Conservation (phyloP, 2,113 vertebrate species). For the Platichthys stellatus region DNA sequence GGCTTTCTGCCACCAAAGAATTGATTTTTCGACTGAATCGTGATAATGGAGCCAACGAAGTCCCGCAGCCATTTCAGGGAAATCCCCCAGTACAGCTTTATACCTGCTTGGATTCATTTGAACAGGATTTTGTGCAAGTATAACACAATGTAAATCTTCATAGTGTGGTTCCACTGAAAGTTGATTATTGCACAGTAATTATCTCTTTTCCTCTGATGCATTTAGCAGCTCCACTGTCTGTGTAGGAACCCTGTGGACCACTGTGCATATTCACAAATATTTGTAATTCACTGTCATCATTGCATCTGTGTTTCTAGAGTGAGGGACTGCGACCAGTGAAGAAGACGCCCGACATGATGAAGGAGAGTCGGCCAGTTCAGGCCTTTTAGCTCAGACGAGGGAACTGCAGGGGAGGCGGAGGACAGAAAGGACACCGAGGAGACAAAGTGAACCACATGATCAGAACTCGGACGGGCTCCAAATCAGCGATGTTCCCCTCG, state of each 20-base stretch:
- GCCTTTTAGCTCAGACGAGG: constrained; percentile 34
- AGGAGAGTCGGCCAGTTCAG: constrained; percentile 6
- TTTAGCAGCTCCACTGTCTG: too few species aligned
- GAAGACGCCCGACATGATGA: constrained; percentile 30
- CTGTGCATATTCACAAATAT: not conserved
- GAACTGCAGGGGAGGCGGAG: constrained; percentile 42
- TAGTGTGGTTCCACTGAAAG: too few species aligned
- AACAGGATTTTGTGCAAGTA: not conserved
- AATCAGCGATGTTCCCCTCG: constrained; percentile 65
- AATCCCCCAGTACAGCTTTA: too few species aligned
- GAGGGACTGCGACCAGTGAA: constrained; percentile 12
- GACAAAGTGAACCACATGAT: constrained; percentile 58
- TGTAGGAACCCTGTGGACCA: too few species aligned
- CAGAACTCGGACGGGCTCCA: constrained; percentile 51
- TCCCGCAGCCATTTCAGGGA: too few species aligned
- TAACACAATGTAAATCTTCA: not conserved
- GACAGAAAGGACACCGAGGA: constrained; percentile 23
- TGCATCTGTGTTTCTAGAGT: constrained; percentile 39
- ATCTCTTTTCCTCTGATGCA: too few species aligned
- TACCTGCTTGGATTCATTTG: too few species aligned
- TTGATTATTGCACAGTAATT: not conserved
- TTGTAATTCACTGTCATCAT: not conserved
- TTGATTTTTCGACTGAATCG: too few species aligned
- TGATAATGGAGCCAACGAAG: too few species aligned
- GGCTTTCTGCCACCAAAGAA: too few species aligned